phyloP scores from a whole-genome alignment of 1,140 invertebrate genomes.

The Rhynchophorus ferrugineus region DNA sequence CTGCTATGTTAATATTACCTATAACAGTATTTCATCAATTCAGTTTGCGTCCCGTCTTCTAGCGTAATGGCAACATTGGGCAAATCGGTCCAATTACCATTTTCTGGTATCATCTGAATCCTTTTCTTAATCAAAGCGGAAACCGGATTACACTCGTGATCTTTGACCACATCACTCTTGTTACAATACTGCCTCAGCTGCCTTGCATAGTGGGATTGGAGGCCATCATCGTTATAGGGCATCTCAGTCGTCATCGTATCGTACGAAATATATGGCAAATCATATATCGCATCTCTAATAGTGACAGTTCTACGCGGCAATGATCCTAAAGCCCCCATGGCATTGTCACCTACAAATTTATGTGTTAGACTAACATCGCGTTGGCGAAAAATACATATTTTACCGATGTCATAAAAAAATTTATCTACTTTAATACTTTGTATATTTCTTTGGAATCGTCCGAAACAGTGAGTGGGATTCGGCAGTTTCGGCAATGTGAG shows the following conservation, averaged over 20 bases:
- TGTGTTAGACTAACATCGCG: neutral
- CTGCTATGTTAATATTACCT: slow-evolving; percentile 21
- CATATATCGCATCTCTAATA: slow-evolving; percentile 76
- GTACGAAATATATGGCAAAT: slow-evolving; percentile 51
- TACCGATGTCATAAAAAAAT: slow-evolving; percentile 16
- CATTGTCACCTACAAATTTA: neutral
- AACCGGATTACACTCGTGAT: slow-evolving; percentile 84
- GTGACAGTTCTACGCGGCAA: slow-evolving; percentile 32
- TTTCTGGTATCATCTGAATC: slow-evolving; percentile 60
- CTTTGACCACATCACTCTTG: slow-evolving; percentile 36
- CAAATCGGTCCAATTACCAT: slow-evolving; percentile 80
- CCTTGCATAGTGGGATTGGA: slow-evolving; percentile 67
- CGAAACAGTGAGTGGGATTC: slow-evolving; percentile 59
- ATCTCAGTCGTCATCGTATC: slow-evolving; percentile 9
- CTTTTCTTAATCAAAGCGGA: slow-evolving; percentile 67
- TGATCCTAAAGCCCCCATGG: slow-evolving; percentile 5
- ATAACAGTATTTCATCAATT: slow-evolving; percentile 49
- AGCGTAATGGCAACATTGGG: slow-evolving; percentile 68
- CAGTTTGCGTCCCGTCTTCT: slow-evolving; percentile 57
- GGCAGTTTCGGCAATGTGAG: slow-evolving; percentile 68
- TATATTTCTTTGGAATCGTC: slow-evolving; percentile 29
- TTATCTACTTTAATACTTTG: slow-evolving; percentile 66
- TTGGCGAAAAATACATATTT: neutral
- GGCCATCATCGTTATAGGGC: slow-evolving; percentile 46
- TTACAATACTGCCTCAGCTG: slow-evolving; percentile 29